A percentile compares a stretch with the other conserved stretches of the same genome.
These are phyloP conservation scores for Magallana angulata DNA, from an alignment of 1,140 invertebrate genomes.

Conservation along the genomic window DNA sequence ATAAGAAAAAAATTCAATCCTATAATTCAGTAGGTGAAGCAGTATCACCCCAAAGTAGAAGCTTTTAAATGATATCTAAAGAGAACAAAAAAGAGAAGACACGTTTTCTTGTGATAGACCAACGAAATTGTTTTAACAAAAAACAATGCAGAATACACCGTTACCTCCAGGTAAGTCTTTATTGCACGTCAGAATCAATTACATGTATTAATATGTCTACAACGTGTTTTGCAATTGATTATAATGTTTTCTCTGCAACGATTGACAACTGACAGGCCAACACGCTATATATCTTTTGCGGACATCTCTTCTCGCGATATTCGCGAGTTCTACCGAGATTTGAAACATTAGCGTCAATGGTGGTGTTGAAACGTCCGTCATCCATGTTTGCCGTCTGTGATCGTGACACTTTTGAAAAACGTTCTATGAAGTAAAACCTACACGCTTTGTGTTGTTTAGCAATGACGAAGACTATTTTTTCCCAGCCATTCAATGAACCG, in stretches of 20 bases:
- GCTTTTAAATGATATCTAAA: too few species aligned
- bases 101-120: too few species aligned
- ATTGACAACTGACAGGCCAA: slow-evolving; percentile 31
- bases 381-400: background rate
- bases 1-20: too few species aligned
- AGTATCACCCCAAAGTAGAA: too few species aligned
- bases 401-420: slow-evolving; percentile 10
- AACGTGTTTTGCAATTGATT: slow-evolving; percentile 7
- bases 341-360: slow-evolving; percentile 29
- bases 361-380: slow-evolving; percentile 29
- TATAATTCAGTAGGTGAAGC: too few species aligned
- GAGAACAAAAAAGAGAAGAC: too few species aligned
- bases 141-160: background rate
- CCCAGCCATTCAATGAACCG: background rate
- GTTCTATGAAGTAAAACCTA: background rate
- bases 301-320: slow-evolving; percentile 32
- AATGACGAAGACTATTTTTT: background rate
- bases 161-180: slow-evolving; percentile 19
- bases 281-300: slow-evolving; percentile 27
- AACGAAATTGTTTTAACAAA: too few species aligned
- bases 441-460: background rate
- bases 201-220: slow-evolving; percentile 29
- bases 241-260: slow-evolving; percentile 23
- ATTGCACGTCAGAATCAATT: slow-evolving; percentile 30
- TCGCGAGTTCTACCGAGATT: slow-evolving; percentile 29